phyloP scores from a whole-genome alignment of 1,140 invertebrate species.

The Geopemphigus sp. region DNA sequence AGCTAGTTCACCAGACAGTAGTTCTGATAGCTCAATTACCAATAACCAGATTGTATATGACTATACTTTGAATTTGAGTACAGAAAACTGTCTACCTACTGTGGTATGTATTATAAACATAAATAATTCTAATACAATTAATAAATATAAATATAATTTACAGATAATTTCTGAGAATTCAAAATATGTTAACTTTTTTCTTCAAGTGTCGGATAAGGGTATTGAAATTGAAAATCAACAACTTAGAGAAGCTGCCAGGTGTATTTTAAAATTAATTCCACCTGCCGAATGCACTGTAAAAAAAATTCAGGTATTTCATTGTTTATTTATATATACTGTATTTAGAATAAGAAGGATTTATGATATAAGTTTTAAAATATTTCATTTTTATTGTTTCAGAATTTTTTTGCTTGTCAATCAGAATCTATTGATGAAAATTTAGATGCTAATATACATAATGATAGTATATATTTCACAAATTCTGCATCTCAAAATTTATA shows the following conservation, averaged over 20 bases:
- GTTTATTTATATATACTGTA: too few species aligned
- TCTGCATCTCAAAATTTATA: constrained; percentile 78
- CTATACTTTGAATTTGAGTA: constrained; percentile 74
- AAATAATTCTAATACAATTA: background rate
- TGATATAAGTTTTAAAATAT: background rate
- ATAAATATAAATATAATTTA: constrained; percentile 42
- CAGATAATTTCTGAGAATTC: constrained; percentile 75
- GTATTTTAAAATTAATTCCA: constrained; percentile 85
- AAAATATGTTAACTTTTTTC: constrained; percentile 82
- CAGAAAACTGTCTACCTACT: constrained; percentile 85
- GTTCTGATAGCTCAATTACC: constrained; percentile 77
- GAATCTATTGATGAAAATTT: constrained; percentile 21
- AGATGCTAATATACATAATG: constrained; percentile 60
- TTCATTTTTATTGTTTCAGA: constrained; percentile 18
- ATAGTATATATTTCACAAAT: constrained; percentile 71
- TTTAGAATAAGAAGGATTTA: too few species aligned
- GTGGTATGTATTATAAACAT: constrained; percentile 67
- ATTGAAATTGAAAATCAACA: constrained; percentile 75
- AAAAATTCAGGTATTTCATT: constrained; percentile 61
- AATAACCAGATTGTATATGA: constrained; percentile 52
- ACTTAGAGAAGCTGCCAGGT: constrained; percentile 80
- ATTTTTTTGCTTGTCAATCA: constrained; percentile 23
- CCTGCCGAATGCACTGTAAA: constrained; percentile 75
- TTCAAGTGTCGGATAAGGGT: constrained; percentile 86
- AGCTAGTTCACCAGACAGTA: constrained; percentile 82